Evolutionary conservation across 1,140 invertebrate species (phyloP), one percentile per base, ranked within the genome.

Genomic region (Holcopasites calliopsidis): DNA sequence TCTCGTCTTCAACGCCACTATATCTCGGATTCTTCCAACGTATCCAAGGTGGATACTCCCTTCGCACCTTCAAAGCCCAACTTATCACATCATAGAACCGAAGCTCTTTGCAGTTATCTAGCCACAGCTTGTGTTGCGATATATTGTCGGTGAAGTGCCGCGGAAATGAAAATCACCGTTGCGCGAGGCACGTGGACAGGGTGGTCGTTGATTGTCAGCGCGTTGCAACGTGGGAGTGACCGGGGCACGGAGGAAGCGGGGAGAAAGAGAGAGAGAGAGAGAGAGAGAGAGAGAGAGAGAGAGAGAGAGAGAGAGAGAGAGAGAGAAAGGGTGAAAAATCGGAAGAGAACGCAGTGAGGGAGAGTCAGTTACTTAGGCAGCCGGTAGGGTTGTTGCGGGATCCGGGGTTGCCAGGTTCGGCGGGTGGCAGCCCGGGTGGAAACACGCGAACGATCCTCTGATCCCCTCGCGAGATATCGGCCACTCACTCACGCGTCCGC

Each of bases 111-210:
- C n/a, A n/a, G 18, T 28, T 31, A 31, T 31, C 18, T 10, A 26
- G 58, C 38, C 26, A 35, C 21, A 21, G 50, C 31, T 35, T 16
- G 49, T 8, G n/a, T n/a, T 8, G 49, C 62, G 50, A 74, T 74
- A 57, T 44, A 81, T 81, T 60, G 74, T 72, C 82, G 86, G 64
- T 86, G 87, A 87, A 86, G 87, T 86, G 85, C 77, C 86, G 88
- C 88, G 88, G 90, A 91, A 91, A 90, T 90, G 88, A 91, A 91
- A 91, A 91, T 91, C 88, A 89, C 86, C 88, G 86, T 87, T 64
- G 84, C 82, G 84, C 85, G 87, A 90, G 86, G 90, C 89, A 90
- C 90, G 89, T 90, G 88, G 88, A 89, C 86, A 87, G 85, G 82
- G 78, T 79, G 82, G 78, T 66, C 52, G 80, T 80, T 76, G 80